Conservation (phyloP, 2,888 invertebrate species). For the Nymphalis polychloros region DNA sequence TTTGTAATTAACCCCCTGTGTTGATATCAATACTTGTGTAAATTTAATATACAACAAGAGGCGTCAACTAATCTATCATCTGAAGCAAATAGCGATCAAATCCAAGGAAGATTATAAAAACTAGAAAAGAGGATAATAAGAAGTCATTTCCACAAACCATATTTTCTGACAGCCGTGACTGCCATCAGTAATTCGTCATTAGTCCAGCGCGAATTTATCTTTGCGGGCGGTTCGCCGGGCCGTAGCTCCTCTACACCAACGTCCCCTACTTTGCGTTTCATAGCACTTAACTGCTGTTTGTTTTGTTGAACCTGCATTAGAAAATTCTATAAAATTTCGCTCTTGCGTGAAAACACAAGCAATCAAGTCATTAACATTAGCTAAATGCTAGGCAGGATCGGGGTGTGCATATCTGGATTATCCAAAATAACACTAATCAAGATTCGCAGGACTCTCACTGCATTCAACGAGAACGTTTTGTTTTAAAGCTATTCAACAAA, state of each 20-base stretch:
- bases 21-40: too few relatives aligned
- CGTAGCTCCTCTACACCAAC: conserved; percentile 83
- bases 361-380: conserved; percentile 23
- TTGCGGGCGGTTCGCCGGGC: conserved; percentile 83
- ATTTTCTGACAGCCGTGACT: conserved; percentile 92
- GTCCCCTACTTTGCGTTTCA: conserved; percentile 88
- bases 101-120: background rate
- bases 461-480: conserved; percentile 45
- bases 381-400: conserved; percentile 31
- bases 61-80: too few relatives aligned
- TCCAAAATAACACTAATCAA: conserved; percentile 64
- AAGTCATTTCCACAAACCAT: conserved; percentile 83
- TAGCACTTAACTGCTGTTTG: conserved; percentile 93
- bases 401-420: conserved; percentile 76
- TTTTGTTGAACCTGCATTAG: conserved; percentile 93
- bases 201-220: conserved; percentile 94
- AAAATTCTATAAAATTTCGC: conserved; percentile 11
- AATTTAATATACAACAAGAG: too few relatives aligned
- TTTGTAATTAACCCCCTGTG: background rate
- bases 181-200: conserved; percentile 95
- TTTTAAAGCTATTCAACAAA: conserved; percentile 44
- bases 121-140: background rate
- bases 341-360: background rate
- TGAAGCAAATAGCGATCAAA: background rate
- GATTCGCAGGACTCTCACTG: conserved; percentile 46